Evolutionary conservation across 1,140 invertebrate genomes (phyloP).

Genomic region (Vanessa tameamea): DNA sequence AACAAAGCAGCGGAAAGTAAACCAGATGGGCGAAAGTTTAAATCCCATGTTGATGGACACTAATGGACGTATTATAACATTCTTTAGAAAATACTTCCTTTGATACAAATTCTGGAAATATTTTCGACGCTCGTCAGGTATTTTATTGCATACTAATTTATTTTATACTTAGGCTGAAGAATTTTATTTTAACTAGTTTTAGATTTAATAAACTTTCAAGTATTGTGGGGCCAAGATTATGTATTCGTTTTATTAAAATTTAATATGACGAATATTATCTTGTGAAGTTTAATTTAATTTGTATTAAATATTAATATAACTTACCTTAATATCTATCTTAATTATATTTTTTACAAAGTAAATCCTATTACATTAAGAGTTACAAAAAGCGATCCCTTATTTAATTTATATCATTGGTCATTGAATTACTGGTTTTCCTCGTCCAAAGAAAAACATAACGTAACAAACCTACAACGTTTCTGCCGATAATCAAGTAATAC

Average conservation of each 20-base stretch:
- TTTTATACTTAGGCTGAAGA: conserved; percentile 7
- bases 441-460: too few species aligned
- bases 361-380: too few species aligned
- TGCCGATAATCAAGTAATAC: too few species aligned
- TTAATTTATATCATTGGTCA: too few species aligned
- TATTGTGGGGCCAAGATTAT: not conserved
- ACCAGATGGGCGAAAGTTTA: conserved; percentile 28
- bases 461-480: too few species aligned
- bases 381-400: too few species aligned
- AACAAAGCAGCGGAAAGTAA: conserved; percentile 1
- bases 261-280: not conserved
- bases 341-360: too few species aligned
- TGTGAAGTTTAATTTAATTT: not conserved
- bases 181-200: conserved; percentile 13
- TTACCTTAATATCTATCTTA: too few species aligned
- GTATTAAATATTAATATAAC: too few species aligned
- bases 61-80: conserved; percentile 42
- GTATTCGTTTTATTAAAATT: too few species aligned
- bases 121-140: conserved; percentile 22
- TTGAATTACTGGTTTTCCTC: too few species aligned
- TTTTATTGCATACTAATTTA: conserved; percentile 22
- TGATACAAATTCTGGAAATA: conserved; percentile 31
- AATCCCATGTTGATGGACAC: conserved; percentile 34
- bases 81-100: conserved; percentile 32
- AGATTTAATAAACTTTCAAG: conserved; percentile 7